Evolutionary conservation across 1,140 invertebrate genomes (phyloP).

Genomic region (Cylas formicarius): DNA sequence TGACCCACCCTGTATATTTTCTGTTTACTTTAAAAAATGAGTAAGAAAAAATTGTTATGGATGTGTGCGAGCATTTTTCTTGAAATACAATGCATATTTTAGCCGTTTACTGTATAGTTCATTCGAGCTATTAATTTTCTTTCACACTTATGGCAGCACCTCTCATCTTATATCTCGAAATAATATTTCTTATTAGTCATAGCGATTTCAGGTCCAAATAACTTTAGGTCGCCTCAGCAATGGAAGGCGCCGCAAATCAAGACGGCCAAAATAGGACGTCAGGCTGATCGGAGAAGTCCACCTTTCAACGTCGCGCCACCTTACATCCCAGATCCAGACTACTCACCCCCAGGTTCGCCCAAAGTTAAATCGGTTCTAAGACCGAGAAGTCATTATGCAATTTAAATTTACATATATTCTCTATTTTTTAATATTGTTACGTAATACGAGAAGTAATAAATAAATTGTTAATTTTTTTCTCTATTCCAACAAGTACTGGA

Average conservation of each 20-base stretch:
- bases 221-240: background rate
- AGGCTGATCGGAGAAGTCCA: constrained; percentile 12
- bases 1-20: too few species aligned
- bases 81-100: background rate
- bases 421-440: too few species aligned
- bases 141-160: background rate
- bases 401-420: too few species aligned
- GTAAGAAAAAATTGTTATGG: too few species aligned
- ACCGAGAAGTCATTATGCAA: constrained; percentile 14
- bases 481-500: too few species aligned
- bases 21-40: too few species aligned
- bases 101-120: background rate
- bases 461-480: too few species aligned
- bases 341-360: constrained; percentile 18
- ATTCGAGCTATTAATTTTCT: background rate
- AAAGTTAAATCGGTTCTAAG: constrained; percentile 12
- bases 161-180: background rate
- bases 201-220: background rate
- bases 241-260: background rate
- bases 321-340: constrained; percentile 22
- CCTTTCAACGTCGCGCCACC: constrained; percentile 12
- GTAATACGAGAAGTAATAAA: too few species aligned
- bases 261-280: constrained; percentile 20
- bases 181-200: background rate
- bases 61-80: too few species aligned